These are phyloP conservation scores for Phrynosoma blainvillii DNA, from an alignment of 2,113 vertebrate genomes.

Conservation along the genomic window DNA sequence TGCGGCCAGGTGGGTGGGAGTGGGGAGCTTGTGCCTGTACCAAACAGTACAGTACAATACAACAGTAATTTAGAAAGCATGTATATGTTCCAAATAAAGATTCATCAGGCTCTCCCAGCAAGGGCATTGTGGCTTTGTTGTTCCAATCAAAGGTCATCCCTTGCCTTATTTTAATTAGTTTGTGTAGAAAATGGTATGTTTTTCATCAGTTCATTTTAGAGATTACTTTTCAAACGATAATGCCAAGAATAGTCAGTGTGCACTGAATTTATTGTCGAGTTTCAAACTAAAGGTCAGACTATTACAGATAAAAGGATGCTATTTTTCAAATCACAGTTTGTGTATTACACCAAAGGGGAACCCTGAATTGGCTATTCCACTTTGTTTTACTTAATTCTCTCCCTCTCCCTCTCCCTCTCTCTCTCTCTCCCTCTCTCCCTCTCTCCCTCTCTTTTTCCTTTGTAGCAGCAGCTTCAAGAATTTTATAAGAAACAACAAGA, in stretches of 20 bases:
- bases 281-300: slow-evolving; percentile 84
- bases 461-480: slow-evolving; percentile 99
- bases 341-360: slow-evolving; percentile 69
- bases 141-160: slow-evolving; percentile 82
- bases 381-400: slow-evolving; percentile 68
- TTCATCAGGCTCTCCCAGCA: slow-evolving; percentile 73
- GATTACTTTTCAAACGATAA: slow-evolving; percentile 86
- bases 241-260: slow-evolving; percentile 82
- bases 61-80: slow-evolving; percentile 65
- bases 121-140: slow-evolving; percentile 81
- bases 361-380: slow-evolving; percentile 64
- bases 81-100: slow-evolving; percentile 62
- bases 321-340: slow-evolving; percentile 81
- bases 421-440: background rate
- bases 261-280: slow-evolving; percentile 82
- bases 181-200: slow-evolving; percentile 85
- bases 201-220: slow-evolving; percentile 86
- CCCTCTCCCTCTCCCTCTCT: background rate
- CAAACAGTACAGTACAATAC: slow-evolving; percentile 57
- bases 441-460: slow-evolving; percentile 71
- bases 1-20: slow-evolving; percentile 1
- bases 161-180: slow-evolving; percentile 87
- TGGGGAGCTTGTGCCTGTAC: background rate
- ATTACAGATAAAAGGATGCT: slow-evolving; percentile 84
- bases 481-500: slow-evolving; percentile 99